Evolutionary conservation across 2,113 vertebrate species (phyloP), one percentile per base, ranked within the genome.

Genomic region (Antennarius striatus): DNA sequence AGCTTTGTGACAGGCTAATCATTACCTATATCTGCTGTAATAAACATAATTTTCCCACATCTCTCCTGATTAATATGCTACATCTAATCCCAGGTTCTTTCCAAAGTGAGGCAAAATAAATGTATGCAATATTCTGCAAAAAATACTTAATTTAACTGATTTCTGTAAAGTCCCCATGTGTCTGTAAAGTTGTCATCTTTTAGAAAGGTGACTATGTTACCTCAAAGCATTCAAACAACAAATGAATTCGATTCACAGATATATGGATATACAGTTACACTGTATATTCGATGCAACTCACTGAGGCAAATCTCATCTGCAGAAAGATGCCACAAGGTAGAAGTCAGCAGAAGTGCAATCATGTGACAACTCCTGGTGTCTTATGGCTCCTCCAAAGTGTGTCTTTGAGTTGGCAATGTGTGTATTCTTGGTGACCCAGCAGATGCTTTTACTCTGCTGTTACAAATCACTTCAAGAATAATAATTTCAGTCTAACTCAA

Each of bases 221-320:
- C 64, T 39, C 15, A 0, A 6, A 55, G 51, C 68, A 54, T 49
- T 71, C 54, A 54, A 48, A 47, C 54, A 64, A 54, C 10, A 69
- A 65, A 58, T 62, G 62, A 46, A 50, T 30, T 48, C 54, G 10
- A 16, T n/a, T 16, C n/a, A 43, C 1, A 1, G 10, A 7, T 40
- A 7, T 10, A 6, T 40, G 40, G 22, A 11, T 10, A 58, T 62
- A 9, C 4, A 70, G 22, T 1, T 22, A 22, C 2, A 22, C 22
- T 22, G 22, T 22, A 22, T 22, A 22, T 56, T n/a, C 11, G 61
- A 56, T 32, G 1, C 22, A 48, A 29, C 42, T 63, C 42, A 43
- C 59, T 63, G 60, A 70, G 28, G 17, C 61, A 62, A 45, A 45
- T 46, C 52, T 14, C 29, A 13, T 43, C 8, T 15, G 6, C 22